Evolutionary conservation across 2,888 invertebrate genomes (phyloP), one percentile per base, ranked within the genome.

Genomic region (Drosophila lacicola): DNA sequence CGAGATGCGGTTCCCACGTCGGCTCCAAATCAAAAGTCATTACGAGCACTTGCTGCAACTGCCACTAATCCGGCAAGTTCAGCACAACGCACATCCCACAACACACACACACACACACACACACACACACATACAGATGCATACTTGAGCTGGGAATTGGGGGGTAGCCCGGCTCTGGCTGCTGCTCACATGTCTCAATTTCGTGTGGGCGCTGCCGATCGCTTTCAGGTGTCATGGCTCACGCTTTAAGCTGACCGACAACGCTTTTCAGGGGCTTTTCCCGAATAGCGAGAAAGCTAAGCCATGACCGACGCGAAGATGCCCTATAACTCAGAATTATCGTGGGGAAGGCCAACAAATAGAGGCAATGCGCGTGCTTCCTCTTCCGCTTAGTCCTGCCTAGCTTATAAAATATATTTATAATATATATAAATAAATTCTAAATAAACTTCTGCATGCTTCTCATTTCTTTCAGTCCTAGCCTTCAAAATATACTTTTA

Each of bases 21-120:
- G 54, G 56, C 72, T 82, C 79, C 86, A 82, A 87, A 79, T 81
- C 88, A 89, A 90, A 90, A 87, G 89, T 90, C 90, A 90, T 88
- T 80, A 89, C 80, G 71, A 74, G 76, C 75, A 68, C 57, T 75
- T 71, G 81, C 78, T 67, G 67, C 73, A 76, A 80, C 80, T 81
- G 83, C 82, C 71, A 81, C 88, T 86, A 86, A 86, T 83, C 85
- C 88, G 68, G 68, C 63, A 61, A 73, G 65, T 79, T 83, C 78
- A 80, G 49, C 83, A 70, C 68, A 61, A 55, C 63, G 71, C 85
- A 78, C 80, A 76, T 45, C 66, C 70, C 69, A 63, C 73, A 44
- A 55, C 55, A 55, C 55, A 37, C 36, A n/a, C 49, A n/a, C 47
- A 2, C 46, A 11, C 46, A 47, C 46, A 60, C 61, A 60, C 80